Conservation (phyloP, 2,888 invertebrate genomes). For the Hyalella azteca region DNA sequence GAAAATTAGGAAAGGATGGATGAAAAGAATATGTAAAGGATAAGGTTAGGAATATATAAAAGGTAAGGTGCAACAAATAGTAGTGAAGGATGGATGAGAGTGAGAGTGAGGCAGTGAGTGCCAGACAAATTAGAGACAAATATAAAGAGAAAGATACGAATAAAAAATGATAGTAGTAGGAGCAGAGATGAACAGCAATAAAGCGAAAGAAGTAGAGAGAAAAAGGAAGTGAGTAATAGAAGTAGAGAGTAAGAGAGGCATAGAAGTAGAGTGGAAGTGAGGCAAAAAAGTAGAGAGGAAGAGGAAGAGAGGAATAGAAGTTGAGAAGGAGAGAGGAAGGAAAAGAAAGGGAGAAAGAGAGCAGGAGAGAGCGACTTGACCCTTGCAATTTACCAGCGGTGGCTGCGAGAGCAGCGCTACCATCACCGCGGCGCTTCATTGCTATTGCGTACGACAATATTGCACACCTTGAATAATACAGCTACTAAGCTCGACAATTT, state of each 20-base stretch:
- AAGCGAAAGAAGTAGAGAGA: neutral
- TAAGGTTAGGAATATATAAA: neutral
- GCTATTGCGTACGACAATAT: too few relatives aligned
- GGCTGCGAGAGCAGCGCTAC: neutral
- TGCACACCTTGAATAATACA: too few relatives aligned
- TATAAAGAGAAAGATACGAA: conserved; percentile 2
- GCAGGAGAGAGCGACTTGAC: conserved; percentile 7
- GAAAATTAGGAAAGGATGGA: neutral
- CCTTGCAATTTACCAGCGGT: neutral
- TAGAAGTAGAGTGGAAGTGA: neutral
- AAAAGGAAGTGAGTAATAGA: neutral
- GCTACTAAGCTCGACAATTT: too few relatives aligned
- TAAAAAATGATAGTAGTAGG: neutral
- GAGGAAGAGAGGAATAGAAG: neutral
- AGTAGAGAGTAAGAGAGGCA: neutral
- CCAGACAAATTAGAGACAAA: neutral
- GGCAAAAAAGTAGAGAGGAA: neutral
- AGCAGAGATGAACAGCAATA: neutral
- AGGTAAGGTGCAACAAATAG: too few relatives aligned
- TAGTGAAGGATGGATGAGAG: too few relatives aligned
- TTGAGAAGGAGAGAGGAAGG: neutral
- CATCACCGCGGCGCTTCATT: neutral
- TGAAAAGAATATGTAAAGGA: too few relatives aligned
- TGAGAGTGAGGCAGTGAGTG: too few relatives aligned
- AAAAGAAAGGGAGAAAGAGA: neutral